phyloP scores from a whole-genome alignment of 2,888 invertebrate species.

The Selenia dentaria region DNA sequence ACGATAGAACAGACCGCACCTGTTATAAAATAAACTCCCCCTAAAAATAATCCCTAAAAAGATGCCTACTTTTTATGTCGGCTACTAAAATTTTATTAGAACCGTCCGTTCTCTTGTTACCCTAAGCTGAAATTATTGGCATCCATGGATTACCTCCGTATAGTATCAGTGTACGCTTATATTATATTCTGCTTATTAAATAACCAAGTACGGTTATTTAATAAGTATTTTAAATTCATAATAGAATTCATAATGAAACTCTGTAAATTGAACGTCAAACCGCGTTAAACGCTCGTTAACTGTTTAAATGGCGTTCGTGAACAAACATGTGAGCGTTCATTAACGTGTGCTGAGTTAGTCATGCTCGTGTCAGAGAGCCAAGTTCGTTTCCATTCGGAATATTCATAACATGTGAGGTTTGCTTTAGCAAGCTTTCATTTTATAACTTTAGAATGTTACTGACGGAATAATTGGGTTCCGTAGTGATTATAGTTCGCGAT shows the following conservation, averaged over 20 bases:
- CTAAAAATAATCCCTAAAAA: conserved; percentile 37
- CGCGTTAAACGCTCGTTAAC: conserved; percentile 18
- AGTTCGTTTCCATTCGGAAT: conserved; percentile 12
- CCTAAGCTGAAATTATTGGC: conserved; percentile 33
- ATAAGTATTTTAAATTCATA: conserved; percentile 23
- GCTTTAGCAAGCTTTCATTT: neutral
- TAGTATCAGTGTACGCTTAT: conserved; percentile 21
- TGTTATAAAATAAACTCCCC: conserved; percentile 28
- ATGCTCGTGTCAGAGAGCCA: conserved; percentile 9
- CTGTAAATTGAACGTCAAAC: conserved; percentile 19
- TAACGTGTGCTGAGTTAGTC: conserved; percentile 10
- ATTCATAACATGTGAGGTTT: conserved; percentile 14
- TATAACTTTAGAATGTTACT: no score
- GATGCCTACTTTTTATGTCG: conserved; percentile 34
- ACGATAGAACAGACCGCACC: no score
- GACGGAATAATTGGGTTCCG: no score
- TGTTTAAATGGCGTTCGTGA: conserved; percentile 18
- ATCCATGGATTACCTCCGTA: conserved; percentile 27
- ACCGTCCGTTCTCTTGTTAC: conserved; percentile 34
- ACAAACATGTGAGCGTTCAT: conserved; percentile 20
- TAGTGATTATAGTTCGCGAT: no score
- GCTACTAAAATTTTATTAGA: conserved; percentile 36
- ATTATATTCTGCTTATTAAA: no score
- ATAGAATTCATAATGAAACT: conserved; percentile 13
- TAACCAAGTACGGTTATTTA: conserved; percentile 2